These are phyloP conservation scores for Paradoxurus hermaphroditus DNA, from an alignment of 2,113 vertebrate species.

Conservation along the genomic window DNA sequence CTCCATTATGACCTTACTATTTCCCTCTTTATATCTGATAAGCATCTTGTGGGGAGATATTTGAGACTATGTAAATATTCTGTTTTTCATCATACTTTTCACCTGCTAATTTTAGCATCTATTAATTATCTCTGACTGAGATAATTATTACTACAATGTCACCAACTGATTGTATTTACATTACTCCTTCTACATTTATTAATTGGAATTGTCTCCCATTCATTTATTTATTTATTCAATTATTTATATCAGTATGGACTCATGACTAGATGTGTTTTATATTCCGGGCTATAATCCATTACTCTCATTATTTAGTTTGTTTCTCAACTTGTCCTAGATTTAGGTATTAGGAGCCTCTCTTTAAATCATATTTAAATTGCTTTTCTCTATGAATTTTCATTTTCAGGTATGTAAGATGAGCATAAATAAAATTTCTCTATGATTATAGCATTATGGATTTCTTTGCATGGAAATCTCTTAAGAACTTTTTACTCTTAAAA, in stretches of 20 bases:
- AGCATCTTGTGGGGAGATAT: neutral
- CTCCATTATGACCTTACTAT: neutral
- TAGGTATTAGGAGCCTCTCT: neutral
- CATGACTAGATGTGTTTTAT: neutral
- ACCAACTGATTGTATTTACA: neutral
- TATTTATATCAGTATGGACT: neutral
- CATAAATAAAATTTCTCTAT: neutral
- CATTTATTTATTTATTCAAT: neutral
- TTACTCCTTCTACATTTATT: neutral
- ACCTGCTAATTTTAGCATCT: neutral
- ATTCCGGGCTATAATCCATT: neutral
- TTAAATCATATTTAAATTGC: neutral
- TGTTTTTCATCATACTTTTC: neutral
- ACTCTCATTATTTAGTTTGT: neutral
- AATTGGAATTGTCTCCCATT: neutral
- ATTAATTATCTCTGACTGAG: neutral
- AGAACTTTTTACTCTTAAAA: neutral
- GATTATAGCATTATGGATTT: neutral
- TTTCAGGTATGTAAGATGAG: neutral
- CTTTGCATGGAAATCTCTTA: neutral
- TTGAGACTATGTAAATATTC: neutral
- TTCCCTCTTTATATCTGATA: neutral
- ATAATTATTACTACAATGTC: neutral
- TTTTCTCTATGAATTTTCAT: neutral
- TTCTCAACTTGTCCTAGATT: neutral